Evolutionary conservation across 2,797 vertebrate genomes (phyloP).

Genomic region (Falco cherrug): DNA sequence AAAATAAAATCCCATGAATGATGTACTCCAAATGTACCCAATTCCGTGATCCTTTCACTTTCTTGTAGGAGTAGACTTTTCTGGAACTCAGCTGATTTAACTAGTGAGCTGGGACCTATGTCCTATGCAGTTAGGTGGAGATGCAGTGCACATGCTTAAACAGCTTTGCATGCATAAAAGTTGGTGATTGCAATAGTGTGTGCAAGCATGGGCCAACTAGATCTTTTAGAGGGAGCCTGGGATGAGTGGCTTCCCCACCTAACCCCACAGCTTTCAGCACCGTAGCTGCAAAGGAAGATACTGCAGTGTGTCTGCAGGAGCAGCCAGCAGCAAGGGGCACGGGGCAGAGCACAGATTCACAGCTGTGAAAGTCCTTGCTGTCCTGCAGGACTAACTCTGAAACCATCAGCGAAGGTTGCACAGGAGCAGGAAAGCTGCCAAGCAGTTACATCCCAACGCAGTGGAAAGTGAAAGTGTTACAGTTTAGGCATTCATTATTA

Average conservation of each 20-base stretch:
- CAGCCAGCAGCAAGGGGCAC: background rate
- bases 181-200: background rate
- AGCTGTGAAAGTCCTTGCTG: background rate
- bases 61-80: background rate
- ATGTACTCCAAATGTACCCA: background rate
- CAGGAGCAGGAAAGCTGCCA: background rate
- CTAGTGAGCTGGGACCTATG: background rate
- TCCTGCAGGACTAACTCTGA: background rate
- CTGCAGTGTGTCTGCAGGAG: background rate
- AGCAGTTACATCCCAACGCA: background rate
- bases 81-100: background rate
- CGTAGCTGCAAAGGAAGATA: background rate
- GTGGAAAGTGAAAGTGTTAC: background rate
- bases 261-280: background rate
- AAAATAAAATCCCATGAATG: background rate
- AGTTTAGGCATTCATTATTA: background rate
- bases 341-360: background rate
- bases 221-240: background rate
- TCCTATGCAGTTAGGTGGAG: background rate
- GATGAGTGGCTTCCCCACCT: background rate
- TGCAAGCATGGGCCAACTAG: background rate
- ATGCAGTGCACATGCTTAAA: background rate
- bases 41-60: background rate
- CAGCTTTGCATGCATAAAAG: background rate
- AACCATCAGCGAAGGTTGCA: background rate